Conservation (phyloP, 2,797 vertebrate genomes). For the Tenualosa thibaudeaui region DNA sequence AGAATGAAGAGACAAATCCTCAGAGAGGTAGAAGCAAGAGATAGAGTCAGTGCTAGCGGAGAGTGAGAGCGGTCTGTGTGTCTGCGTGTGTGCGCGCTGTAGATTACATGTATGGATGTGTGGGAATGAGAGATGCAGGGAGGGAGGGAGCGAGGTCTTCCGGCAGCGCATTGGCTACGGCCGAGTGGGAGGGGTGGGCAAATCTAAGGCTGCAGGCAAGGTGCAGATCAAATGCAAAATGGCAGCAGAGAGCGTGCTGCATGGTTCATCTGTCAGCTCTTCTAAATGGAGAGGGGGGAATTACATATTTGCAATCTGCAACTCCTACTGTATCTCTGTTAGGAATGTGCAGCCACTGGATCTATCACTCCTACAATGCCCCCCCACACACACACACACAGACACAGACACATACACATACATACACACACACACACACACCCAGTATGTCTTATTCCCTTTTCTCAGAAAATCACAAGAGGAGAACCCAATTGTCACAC, state of each 20-base stretch:
- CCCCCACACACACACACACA: constrained; percentile 8
- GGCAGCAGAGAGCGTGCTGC: constrained; percentile 20
- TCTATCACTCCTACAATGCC: not conserved
- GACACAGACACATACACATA: not conserved
- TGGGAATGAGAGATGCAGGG: not conserved
- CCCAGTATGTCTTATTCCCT: not conserved
- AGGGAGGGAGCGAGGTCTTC: constrained; percentile 25
- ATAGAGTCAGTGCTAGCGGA: not conserved
- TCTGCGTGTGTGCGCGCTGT: constrained; percentile 27
- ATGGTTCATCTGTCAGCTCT: not conserved
- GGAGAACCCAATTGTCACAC: not conserved
- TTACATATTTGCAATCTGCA: not conserved
- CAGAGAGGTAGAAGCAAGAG: constrained; percentile 1
- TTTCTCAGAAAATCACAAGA: not conserved
- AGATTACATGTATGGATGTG: constrained; percentile 2
- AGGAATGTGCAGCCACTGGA: not conserved
- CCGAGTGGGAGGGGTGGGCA: constrained; percentile 41
- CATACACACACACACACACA: constrained; percentile 8
- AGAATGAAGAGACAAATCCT: not conserved
- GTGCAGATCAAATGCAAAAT: constrained; percentile 40
- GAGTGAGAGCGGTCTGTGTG: constrained; percentile 23
- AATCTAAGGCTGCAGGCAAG: constrained; percentile 36
- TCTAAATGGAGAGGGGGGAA: not conserved
- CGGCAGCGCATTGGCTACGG: constrained; percentile 44
- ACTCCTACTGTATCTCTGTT: not conserved